phyloP scores from a whole-genome alignment of 2,888 invertebrate species.

The Coelopa pilipes region DNA sequence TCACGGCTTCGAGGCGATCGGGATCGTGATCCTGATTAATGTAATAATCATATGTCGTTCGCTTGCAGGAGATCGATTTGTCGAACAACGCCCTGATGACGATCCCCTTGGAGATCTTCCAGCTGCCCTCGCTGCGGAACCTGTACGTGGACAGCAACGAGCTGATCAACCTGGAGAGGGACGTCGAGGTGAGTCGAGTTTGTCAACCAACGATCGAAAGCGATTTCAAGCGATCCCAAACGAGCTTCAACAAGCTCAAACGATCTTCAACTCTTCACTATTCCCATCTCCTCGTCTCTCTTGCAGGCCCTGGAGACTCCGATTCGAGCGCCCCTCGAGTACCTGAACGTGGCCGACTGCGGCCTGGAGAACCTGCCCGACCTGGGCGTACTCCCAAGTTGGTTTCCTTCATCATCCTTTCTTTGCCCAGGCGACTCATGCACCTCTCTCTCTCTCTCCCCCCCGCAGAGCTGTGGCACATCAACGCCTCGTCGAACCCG shows the following conservation, averaged over 20 bases:
- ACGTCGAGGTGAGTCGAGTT: conserved; percentile 51
- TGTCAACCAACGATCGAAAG: neutral
- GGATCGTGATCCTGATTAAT: neutral
- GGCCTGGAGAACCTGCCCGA: conserved; percentile 71
- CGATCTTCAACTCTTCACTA: neutral
- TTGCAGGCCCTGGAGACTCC: conserved; percentile 66
- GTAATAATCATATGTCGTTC: conserved; percentile 3
- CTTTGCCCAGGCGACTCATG: neutral
- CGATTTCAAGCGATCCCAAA: neutral
- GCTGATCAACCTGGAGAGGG: conserved; percentile 55
- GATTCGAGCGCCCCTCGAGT: conserved; percentile 71
- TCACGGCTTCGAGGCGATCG: neutral
- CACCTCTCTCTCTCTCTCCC: neutral
- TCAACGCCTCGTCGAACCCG: conserved; percentile 74
- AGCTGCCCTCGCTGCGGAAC: conserved; percentile 72
- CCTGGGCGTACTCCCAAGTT: conserved; percentile 71
- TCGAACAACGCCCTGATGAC: conserved; percentile 64
- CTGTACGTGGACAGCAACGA: conserved; percentile 70
- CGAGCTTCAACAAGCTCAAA: neutral
- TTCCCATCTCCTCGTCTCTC: neutral
- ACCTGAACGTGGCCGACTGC: conserved; percentile 73
- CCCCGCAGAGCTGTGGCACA: conserved; percentile 67
- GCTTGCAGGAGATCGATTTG: conserved; percentile 63
- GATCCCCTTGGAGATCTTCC: conserved; percentile 67
- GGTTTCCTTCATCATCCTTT: conserved; percentile 38